Base-by-base conservation (phyloP, 2,113 vertebrate genomes). In the Vimba vimba region DNA sequence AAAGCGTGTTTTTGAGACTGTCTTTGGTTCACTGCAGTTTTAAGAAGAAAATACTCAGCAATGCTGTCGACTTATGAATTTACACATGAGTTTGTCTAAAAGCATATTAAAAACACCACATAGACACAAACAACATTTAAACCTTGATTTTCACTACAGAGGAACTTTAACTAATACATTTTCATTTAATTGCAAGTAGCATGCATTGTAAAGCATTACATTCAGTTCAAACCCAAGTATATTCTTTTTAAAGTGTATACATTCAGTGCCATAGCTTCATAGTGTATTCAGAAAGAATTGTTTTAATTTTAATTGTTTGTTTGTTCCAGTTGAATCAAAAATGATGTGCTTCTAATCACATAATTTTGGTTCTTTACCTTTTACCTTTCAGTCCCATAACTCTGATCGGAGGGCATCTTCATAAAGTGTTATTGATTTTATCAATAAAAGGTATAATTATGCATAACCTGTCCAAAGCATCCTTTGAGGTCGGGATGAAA, bases 401-500 rank as follows among this genome's bases (percentile, higher is more conserved):
- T 7, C 6, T 21, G 19, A 17, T 23, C 68, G 0, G 9, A 39
- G 19, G 21, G 8, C 33, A 21, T 69, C 19, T 39, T 39, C 19
- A 69, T 69, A 3, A 71, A 71, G 33, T 5, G 17, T 10, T 6
- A 25, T 3, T 45, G 39, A 74, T 47, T 74, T 74, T 1, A 9
- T 21, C 27, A 11, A 1, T 57, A 52, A 36, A 21, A 23, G 50
- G 55, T 87, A 47, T n/a, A 23, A 62, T 17, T n/a, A 25, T 74
- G 36, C 57, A 85, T 84, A 86, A 86, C 17, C 4, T 60, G 82
- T 43, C 47, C 43, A 79, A 64, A 10, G 21, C 19, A 10, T 91
- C 90, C 88, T 91, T 93, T 86, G 93, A 86, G 92, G 84, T 47
- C 69, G 91, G 87, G 92, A 93, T 94, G 93, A 94, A 91, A 94